These are phyloP conservation scores for Drosophila malerkotliana DNA, from an alignment of 1,140 invertebrate genomes.

Conservation along the genomic window DNA sequence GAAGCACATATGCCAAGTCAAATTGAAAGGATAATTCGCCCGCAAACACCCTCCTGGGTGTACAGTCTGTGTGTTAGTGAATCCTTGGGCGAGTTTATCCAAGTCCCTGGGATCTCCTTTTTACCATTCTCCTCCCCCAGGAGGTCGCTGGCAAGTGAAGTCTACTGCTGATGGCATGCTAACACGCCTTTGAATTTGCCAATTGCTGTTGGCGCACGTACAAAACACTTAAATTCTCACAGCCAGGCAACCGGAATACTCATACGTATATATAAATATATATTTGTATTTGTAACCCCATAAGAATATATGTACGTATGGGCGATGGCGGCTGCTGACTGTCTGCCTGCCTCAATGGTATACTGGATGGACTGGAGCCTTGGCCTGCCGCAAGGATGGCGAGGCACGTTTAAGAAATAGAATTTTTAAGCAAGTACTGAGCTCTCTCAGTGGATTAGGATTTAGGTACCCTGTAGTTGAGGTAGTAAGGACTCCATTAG, in stretches of 20 bases:
- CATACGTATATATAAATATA: not conserved
- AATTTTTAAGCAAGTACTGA: conserved; percentile 76
- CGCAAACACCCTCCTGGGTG: conserved; percentile 82
- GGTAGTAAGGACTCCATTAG: conserved; percentile 16
- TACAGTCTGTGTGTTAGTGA: conserved; percentile 14
- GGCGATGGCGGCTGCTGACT: conserved; percentile 35
- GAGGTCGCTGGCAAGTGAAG: conserved; percentile 44
- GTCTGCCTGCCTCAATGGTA: conserved; percentile 36
- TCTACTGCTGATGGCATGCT: conserved; percentile 77
- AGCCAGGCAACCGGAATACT: conserved; percentile 59
- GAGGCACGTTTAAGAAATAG: conserved; percentile 78
- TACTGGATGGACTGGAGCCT: conserved; percentile 35
- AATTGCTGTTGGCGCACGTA: conserved; percentile 83
- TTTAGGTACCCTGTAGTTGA: conserved; percentile 8
- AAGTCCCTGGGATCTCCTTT: conserved; percentile 12
- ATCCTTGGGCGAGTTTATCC: conserved; percentile 45
- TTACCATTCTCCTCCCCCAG: conserved; percentile 11
- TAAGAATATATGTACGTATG: conserved; percentile 17
- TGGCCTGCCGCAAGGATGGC: conserved; percentile 57
- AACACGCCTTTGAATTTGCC: conserved; percentile 83
- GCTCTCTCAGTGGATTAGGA: conserved; percentile 42
- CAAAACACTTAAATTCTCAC: conserved; percentile 83
- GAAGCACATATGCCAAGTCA: conserved; percentile 83
- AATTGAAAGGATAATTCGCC: conserved; percentile 84
- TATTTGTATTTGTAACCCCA: conserved; percentile 25